Percentiles rank a stretch among this genome's conserved stretches.
These are phyloP conservation scores for Ranitomeya imitator DNA, from an alignment of 2,113 vertebrate species.

Conservation along the genomic window DNA sequence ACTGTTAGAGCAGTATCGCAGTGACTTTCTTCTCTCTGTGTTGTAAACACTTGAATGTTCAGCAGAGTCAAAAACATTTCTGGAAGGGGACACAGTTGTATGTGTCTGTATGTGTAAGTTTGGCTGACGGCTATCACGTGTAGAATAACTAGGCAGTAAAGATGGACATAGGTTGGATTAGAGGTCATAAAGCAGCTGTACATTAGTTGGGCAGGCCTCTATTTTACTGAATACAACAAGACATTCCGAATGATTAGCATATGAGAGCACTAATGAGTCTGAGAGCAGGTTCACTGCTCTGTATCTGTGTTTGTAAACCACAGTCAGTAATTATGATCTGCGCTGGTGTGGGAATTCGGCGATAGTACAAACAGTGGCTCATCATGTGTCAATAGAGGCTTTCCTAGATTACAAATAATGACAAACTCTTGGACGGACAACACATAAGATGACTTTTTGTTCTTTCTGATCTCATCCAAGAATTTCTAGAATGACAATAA, in stretches of 20 bases:
- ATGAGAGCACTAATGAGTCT: slow-evolving; percentile 1
- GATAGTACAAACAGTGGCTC: background rate
- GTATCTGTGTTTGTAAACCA: slow-evolving; percentile 23
- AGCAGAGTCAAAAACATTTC: too few species aligned
- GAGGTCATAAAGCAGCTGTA: background rate
- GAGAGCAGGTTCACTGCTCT: background rate
- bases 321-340: slow-evolving; percentile 25
- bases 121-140: too few species aligned
- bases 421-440: background rate
- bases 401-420: background rate
- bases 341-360: slow-evolving; percentile 21
- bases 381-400: background rate
- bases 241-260: slow-evolving; percentile 31
- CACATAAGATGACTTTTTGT: background rate
- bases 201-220: background rate
- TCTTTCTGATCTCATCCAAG: background rate
- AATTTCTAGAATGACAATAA: background rate
- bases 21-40: too few species aligned
- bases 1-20: too few species aligned
- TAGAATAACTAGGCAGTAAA: background rate
- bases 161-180: background rate
- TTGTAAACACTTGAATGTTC: too few species aligned
- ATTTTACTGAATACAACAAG: background rate
- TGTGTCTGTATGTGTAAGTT: too few species aligned
- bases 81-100: too few species aligned